Evolutionary conservation across 2,113 vertebrate species (phyloP), one percentile per base, ranked within the genome.

Genomic region (Emydura subglobosa): DNA sequence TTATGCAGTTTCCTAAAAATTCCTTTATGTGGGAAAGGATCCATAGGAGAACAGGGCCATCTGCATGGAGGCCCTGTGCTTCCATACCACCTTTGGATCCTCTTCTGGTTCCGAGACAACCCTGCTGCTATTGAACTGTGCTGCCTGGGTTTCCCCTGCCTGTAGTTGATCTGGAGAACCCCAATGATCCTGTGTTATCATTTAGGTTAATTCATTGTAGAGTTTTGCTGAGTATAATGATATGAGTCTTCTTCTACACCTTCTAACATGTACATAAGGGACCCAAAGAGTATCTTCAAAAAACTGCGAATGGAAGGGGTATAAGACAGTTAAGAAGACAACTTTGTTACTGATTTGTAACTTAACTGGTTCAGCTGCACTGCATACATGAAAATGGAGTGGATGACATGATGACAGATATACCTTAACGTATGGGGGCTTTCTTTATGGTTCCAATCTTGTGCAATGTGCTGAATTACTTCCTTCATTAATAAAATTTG

Each of bases 221-320:
- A 68, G 65, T 68, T 68, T 68, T 68, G 14, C 65, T 21, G 17
- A 68, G 17, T 72, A 72, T 65, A 65, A 34, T 21, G 9, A 22
- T 39, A 21, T 39, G 65, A 72, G 21, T 10, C n/a, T 22, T 72
- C 16, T 17, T 34, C 1, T 17, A 72, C 1, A 44, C 82, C 22
- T 44, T 39, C 31, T 80, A 54, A 82, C 1, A n/a, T 0, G 0
- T 13, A 81, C 31, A 83, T 61, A 3, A 29, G 2, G 25, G 85
- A 51, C 59, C 29, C 85, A 61, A 82, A 0, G 31, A 51, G 39
- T 6, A 72, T 39, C 79, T 55, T 44, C 74, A 86, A 49, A 82
- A n/a, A 88, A 59, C 0, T 59, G 3, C 6, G 65, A 90, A 87
- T 80, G 74, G 90, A 92, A 76, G 42, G 3, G 19, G 6, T 27